Percentiles rank a stretch among this genome's conserved stretches.
Evolutionary conservation across 2,797 vertebrate genomes (phyloP).

Genomic region (Australoheros facetus): DNA sequence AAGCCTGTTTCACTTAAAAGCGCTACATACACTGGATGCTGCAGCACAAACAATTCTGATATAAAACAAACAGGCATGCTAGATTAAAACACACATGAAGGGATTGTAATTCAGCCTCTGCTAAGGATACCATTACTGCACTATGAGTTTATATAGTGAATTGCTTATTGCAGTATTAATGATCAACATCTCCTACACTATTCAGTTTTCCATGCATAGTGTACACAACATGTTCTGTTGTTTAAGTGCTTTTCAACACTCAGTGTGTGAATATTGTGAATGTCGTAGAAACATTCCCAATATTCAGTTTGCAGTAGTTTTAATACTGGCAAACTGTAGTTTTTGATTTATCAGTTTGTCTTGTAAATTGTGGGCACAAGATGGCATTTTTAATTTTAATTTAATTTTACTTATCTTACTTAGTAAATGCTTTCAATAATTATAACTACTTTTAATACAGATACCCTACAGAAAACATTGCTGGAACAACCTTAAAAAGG

Average conservation of each 20-base stretch:
- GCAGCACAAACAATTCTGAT: background rate
- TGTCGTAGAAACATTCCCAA: background rate
- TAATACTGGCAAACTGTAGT: background rate
- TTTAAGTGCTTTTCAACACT: background rate
- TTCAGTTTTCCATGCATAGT: background rate
- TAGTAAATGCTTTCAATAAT: background rate
- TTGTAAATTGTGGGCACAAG: background rate
- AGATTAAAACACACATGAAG: background rate
- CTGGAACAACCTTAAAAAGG: background rate
- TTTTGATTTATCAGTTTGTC: background rate
- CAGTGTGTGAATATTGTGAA: background rate
- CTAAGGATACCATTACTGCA: background rate
- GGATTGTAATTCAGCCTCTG: background rate
- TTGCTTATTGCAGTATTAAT: background rate
- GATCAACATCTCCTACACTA: background rate
- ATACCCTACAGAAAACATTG: background rate
- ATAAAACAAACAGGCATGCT: background rate
- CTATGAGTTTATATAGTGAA: background rate
- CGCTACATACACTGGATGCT: background rate
- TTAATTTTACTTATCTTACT: background rate
- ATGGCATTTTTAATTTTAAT: background rate
- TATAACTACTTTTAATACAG: background rate
- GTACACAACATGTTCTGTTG: background rate
- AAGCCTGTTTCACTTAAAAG: conserved; percentile 2
- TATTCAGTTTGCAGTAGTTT: background rate